These are phyloP conservation scores for Parascotia fuliginaria DNA, from an alignment of 2,888 invertebrate species.

Conservation along the genomic window DNA sequence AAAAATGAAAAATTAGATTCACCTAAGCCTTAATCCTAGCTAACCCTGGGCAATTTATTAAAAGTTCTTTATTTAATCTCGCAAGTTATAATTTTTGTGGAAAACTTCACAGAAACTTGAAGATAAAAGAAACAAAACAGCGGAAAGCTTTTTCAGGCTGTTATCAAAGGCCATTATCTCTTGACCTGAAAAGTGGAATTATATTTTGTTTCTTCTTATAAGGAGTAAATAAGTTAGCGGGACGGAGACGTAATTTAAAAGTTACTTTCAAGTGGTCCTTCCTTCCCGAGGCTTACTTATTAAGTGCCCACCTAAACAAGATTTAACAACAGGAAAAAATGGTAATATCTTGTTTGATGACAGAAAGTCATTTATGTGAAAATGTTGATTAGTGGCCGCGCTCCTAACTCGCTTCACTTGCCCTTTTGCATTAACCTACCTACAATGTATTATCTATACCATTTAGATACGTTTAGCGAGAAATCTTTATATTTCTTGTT, in stretches of 20 bases:
- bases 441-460: too few relatives aligned
- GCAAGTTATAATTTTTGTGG: conserved; percentile 82
- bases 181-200: conserved; percentile 84
- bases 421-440: not conserved
- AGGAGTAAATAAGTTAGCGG: conserved; percentile 80
- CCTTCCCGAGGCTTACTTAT: conserved; percentile 59
- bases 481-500: too few relatives aligned
- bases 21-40: conserved; percentile 69
- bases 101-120: conserved; percentile 77
- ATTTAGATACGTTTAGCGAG: too few relatives aligned
- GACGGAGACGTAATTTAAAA: conserved; percentile 80
- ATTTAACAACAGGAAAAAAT: conserved; percentile 57
- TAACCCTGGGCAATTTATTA: conserved; percentile 78
- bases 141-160: conserved; percentile 84
- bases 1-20: conserved; percentile 60
- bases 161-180: conserved; percentile 84
- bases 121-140: conserved; percentile 84
- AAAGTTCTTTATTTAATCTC: conserved; percentile 82
- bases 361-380: conserved; percentile 46
- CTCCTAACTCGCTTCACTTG: not conserved
- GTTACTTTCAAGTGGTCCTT: conserved; percentile 70
- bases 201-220: conserved; percentile 83
- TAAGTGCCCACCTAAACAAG: conserved; percentile 60
- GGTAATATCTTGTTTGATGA: conserved; percentile 55
- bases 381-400: conserved; percentile 33